Evolutionary conservation across 2,888 invertebrate species (phyloP).

Genomic region (Himalopsyche tibetana): DNA sequence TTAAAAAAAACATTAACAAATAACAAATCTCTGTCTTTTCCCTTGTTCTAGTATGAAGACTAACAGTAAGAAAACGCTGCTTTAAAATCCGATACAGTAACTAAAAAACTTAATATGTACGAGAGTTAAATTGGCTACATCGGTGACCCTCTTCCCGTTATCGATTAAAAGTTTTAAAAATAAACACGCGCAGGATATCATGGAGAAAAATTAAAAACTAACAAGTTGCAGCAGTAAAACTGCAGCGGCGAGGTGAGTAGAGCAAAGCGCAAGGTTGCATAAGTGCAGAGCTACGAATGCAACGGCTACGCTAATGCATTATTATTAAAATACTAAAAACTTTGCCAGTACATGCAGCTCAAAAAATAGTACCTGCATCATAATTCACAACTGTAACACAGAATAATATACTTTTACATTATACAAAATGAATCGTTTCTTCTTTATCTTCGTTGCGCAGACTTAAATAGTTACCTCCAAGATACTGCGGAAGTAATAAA

Average conservation of each 20-base stretch:
- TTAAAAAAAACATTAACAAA: too few species aligned
- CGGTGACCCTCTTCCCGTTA: not conserved
- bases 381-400: not conserved
- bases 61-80: not conserved
- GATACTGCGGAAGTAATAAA: not conserved
- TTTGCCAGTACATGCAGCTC: not conserved
- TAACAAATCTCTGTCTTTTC: too few species aligned
- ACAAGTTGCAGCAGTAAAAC: not conserved
- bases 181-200: not conserved
- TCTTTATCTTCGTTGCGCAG: not conserved
- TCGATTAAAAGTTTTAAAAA: not conserved
- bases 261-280: constrained; percentile 4
- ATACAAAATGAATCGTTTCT: not conserved
- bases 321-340: constrained; percentile 1
- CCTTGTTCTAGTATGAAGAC: too few species aligned
- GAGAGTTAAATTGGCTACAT: not conserved
- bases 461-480: too few species aligned
- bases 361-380: not conserved
- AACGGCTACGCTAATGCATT: not conserved
- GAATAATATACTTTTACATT: not conserved
- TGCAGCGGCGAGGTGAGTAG: not conserved
- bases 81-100: not conserved
- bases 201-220: not conserved
- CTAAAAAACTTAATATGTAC: not conserved
- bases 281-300: not conserved